These are phyloP conservation scores for Sericinus montela DNA, from an alignment of 2,888 invertebrate genomes.

Conservation along the genomic window DNA sequence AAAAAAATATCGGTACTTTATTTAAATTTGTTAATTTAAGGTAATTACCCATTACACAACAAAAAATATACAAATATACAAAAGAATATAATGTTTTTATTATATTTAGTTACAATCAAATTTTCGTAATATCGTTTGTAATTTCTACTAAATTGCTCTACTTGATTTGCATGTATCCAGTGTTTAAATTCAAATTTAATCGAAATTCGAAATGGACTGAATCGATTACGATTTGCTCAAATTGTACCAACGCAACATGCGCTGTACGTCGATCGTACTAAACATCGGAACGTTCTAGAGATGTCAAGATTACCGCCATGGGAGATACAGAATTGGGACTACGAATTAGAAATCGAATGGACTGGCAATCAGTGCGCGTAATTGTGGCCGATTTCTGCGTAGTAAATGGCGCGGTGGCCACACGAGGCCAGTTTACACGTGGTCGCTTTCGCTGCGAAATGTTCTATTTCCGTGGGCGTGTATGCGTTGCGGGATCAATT, in stretches of 20 bases:
- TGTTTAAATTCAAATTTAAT: neutral
- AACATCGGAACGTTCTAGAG: neutral
- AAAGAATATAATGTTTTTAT: no score
- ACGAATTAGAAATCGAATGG: conserved; percentile 4
- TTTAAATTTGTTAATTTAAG: no score
- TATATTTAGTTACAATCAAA: no score
- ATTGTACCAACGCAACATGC: no score
- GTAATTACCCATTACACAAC: no score
- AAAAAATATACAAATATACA: no score
- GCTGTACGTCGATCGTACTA: neutral
- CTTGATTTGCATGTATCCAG: no score
- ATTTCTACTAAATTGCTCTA: no score
- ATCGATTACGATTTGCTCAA: no score
- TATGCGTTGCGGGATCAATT: neutral
- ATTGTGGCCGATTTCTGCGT: conserved; percentile 21
- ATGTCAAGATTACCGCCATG: conserved; percentile 3
- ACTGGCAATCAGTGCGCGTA: conserved; percentile 7
- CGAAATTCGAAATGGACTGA: neutral
- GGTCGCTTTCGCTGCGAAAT: conserved; percentile 33
- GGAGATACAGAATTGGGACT: conserved; percentile 7
- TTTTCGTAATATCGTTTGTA: no score
- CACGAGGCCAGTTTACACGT: conserved; percentile 33
- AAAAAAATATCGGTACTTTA: no score
- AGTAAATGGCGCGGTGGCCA: conserved; percentile 18
- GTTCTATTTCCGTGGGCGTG: conserved; percentile 37